phyloP scores from a whole-genome alignment of 1,140 invertebrate species.

The Rhagoletis pomonella region DNA sequence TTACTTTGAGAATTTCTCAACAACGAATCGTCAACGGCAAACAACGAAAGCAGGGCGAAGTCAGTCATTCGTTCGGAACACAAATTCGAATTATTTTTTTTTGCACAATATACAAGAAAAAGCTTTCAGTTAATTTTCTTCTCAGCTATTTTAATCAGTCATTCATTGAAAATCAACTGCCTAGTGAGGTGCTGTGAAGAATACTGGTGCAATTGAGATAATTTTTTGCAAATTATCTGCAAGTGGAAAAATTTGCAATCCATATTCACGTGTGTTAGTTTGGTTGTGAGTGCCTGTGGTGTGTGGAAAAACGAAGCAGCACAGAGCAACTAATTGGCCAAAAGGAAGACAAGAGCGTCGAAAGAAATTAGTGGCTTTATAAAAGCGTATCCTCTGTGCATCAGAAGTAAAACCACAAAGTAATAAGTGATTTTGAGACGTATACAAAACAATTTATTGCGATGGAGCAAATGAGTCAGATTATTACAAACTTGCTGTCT shows the following conservation, averaged over 20 bases:
- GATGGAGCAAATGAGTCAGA: constrained; percentile 60
- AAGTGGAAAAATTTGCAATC: background rate
- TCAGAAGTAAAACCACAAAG: constrained; percentile 2
- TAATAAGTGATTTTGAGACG: background rate
- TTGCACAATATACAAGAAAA: constrained; percentile 49
- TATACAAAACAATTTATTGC: constrained; percentile 51
- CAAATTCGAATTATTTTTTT: constrained; percentile 34
- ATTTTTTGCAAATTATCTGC: constrained; percentile 29
- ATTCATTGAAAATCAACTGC: constrained; percentile 38
- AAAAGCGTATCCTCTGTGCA: background rate
- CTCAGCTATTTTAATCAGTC: constrained; percentile 28
- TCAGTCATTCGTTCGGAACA: constrained; percentile 11
- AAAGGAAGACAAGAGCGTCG: background rate
- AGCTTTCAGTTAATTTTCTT: constrained; percentile 46
- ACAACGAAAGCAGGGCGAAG: constrained; percentile 37
- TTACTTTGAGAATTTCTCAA: background rate
- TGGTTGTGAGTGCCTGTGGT: background rate
- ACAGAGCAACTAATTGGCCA: background rate
- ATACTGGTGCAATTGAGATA: background rate
- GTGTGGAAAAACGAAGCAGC: constrained; percentile 12
- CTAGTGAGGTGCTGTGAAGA: background rate
- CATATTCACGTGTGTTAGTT: constrained; percentile 7
- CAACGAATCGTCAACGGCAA: background rate
- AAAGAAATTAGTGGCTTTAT: constrained; percentile 17
- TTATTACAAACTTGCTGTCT: constrained; percentile 67